These are phyloP conservation scores for Jacana jacana DNA, from an alignment of 2,113 vertebrate genomes.

Conservation along the genomic window DNA sequence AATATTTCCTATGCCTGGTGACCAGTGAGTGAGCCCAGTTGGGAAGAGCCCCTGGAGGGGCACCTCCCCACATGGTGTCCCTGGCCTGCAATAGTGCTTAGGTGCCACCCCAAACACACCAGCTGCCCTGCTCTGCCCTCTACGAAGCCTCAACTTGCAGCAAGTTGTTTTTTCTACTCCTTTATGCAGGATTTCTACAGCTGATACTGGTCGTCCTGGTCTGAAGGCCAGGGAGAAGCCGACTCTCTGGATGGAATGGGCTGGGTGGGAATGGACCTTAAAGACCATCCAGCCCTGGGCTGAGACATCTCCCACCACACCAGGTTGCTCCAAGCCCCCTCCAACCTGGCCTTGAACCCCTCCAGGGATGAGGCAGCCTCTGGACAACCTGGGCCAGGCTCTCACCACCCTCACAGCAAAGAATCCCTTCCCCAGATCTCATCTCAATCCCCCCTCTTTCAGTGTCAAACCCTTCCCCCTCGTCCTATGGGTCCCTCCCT, in stretches of 20 bases:
- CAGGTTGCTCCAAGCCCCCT: too few relatives aligned
- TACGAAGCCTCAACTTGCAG: background rate
- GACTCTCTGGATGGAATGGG: background rate
- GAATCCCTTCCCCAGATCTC: too few relatives aligned
- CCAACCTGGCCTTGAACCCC: too few relatives aligned
- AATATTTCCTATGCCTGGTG: background rate
- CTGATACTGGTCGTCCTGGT: background rate
- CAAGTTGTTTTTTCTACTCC: background rate
- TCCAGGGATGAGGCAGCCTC: too few relatives aligned
- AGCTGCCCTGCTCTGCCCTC: background rate
- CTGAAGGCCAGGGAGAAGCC: background rate
- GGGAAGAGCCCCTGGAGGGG: background rate
- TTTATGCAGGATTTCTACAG: background rate
- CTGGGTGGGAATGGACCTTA: too few relatives aligned
- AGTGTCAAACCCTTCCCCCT: background rate
- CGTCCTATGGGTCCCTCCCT: background rate
- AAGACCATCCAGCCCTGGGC: too few relatives aligned
- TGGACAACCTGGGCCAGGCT: too few relatives aligned
- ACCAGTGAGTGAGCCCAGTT: background rate
- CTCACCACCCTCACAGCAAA: too few relatives aligned
- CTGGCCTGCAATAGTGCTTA: background rate
- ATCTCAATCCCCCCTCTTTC: background rate
- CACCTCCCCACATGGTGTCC: accelerated
- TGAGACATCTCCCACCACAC: too few relatives aligned
- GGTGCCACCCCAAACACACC: background rate